Evolutionary conservation across 1,140 invertebrate species (phyloP).

Genomic region (Drosophila bifasciata): DNA sequence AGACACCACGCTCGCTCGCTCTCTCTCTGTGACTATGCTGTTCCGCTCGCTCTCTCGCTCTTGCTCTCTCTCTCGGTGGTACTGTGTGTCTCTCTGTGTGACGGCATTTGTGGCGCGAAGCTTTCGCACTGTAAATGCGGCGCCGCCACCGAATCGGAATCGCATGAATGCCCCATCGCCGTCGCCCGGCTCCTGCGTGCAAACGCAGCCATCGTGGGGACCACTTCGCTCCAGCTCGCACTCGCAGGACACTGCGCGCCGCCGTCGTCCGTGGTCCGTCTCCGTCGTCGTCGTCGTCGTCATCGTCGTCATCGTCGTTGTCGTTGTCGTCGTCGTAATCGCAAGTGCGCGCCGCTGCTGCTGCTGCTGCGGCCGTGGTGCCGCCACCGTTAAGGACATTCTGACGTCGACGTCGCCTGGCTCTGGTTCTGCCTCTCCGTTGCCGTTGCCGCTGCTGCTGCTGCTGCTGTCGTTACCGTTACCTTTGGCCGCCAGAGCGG

Average conservation of each 20-base stretch:
- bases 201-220: slow-evolving; percentile 1
- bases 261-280: slow-evolving; percentile 41
- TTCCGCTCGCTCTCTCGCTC: slow-evolving; percentile 4
- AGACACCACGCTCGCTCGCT: neutral
- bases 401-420: slow-evolving; percentile 31
- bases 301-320: too few species aligned
- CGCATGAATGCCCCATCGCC: slow-evolving; percentile 17
- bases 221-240: slow-evolving; percentile 42
- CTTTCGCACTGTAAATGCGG: slow-evolving; percentile 34
- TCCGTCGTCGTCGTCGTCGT: slow-evolving; percentile 19
- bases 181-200: slow-evolving; percentile 31
- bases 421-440: slow-evolving; percentile 20
- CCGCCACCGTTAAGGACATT: slow-evolving; percentile 68
- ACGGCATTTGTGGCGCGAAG: slow-evolving; percentile 23
- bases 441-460: slow-evolving; percentile 10
- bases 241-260: slow-evolving; percentile 44
- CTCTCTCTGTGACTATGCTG: slow-evolving; percentile 16
- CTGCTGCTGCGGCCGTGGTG: slow-evolving; percentile 44
- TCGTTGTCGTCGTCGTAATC: slow-evolving; percentile 36
- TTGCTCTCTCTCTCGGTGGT: neutral
- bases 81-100: slow-evolving; percentile 6
- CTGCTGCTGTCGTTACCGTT: neutral
- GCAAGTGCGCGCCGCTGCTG: slow-evolving; percentile 36
- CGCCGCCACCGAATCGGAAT: slow-evolving; percentile 6
- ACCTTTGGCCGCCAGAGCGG: slow-evolving; percentile 28